These are phyloP conservation scores for Tachycineta bicolor DNA, from an alignment of 2,113 vertebrate species.

Conservation along the genomic window DNA sequence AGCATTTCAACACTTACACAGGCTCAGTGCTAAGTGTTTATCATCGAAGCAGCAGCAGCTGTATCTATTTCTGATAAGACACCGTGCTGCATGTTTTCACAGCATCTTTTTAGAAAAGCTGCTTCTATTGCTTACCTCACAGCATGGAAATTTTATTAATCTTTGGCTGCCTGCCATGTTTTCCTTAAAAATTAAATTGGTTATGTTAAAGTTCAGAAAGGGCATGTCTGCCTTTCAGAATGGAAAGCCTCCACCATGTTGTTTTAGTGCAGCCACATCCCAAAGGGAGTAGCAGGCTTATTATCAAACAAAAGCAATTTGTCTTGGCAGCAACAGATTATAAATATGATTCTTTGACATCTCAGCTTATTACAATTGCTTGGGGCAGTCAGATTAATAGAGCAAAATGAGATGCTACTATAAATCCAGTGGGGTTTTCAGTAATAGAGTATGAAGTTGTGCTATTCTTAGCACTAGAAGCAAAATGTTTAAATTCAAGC, in stretches of 20 bases:
- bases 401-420: slow-evolving; percentile 13
- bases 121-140: background rate
- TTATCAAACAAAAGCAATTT: slow-evolving; percentile 11
- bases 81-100: background rate
- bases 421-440: background rate
- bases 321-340: slow-evolving; percentile 20
- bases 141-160: background rate
- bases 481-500: background rate
- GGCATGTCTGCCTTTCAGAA: background rate
- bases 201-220: background rate
- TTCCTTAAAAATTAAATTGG: background rate
- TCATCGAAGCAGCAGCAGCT: background rate
- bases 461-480: background rate
- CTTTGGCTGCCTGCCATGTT: background rate
- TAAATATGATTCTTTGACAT: slow-evolving; percentile 11
- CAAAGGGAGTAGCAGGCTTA: background rate
- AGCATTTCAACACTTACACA: background rate
- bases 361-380: background rate
- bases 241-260: background rate
- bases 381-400: slow-evolving; percentile 37
- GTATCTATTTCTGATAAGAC: slow-evolving; percentile 2
- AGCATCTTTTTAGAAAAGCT: background rate
- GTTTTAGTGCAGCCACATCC: background rate
- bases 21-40: background rate
- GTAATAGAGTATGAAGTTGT: background rate